Base-by-base conservation (phyloP, 2,888 invertebrate species). In the Boloria euphrosyne region DNA sequence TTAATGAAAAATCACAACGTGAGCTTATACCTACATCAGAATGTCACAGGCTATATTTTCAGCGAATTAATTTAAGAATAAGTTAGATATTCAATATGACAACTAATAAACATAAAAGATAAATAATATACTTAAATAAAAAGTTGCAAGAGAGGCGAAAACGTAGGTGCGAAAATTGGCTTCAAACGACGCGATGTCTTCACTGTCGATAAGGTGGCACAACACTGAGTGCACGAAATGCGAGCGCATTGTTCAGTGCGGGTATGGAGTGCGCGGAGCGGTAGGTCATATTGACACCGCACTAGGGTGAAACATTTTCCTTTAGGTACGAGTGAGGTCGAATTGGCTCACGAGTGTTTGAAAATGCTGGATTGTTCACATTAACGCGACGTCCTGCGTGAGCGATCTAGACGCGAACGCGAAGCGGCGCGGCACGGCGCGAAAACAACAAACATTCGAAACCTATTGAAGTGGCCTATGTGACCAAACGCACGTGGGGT, bases 171-270 rank as follows among this genome's bases (percentile, higher is more conserved):
- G n/a, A n/a, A n/a, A n/a, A n/a, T n/a, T n/a, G n/a, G n/a, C n/a
- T n/a, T n/a, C n/a, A n/a, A n/a, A n/a, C n/a, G n/a, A n/a, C n/a
- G n/a, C n/a, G n/a, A n/a, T n/a, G 44, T 44, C 44, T 44, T 44
- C 44, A 44, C 5, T 13, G 44, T 44, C 44, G 44, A 49, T 49
- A n/a, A 49, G 13, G 16, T 16, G 49, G 14, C 49, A 49, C 49
- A 49, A 49, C 49, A 49, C 49, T 49, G 49, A 49, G 49, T 49
- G 50, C 50, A 50, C 50, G 50, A 50, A 50, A 5, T 50, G 50
- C 17, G 7, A 50, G 50, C 50, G 50, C 50, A 6, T 50, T 16
- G 1, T 50, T 50, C 50, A 50, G 50, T 50, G 50, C 50, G 50
- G 6, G 3, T 50, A 16, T 50, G 50, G 50, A 3, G 44, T 44